Evolutionary conservation across 2,797 vertebrate species (phyloP).

Genomic region (Buphagus erythrorhynchus): DNA sequence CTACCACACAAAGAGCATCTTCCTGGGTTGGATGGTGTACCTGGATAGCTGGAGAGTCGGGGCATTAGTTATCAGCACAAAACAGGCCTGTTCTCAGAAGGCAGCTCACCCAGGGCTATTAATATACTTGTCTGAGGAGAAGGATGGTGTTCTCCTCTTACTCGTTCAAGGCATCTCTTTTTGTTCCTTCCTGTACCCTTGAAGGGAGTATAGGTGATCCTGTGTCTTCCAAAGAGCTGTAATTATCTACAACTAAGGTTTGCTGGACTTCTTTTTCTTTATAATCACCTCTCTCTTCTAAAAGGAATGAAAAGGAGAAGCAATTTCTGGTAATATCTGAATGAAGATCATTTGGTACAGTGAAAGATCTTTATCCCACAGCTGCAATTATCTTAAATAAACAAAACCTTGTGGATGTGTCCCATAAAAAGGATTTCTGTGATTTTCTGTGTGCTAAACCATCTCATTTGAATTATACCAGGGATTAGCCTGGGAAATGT

Average conservation of each 20-base stretch:
- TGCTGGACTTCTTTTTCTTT: neutral
- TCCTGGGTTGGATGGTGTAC: neutral
- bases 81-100: neutral
- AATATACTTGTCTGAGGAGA: neutral
- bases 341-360: neutral
- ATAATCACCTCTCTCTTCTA: neutral
- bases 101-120: neutral
- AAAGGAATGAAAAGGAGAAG: neutral
- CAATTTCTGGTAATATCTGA: neutral
- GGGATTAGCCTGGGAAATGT: slow-evolving; percentile 58
- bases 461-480: slow-evolving; percentile 34
- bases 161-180: neutral
- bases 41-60: neutral
- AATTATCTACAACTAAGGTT: neutral
- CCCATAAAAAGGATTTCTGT: slow-evolving; percentile 22
- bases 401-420: slow-evolving; percentile 29
- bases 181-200: neutral
- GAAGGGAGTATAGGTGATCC: neutral
- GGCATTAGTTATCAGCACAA: neutral
- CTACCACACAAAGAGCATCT: neutral
- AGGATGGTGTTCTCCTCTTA: neutral
- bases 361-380: neutral
- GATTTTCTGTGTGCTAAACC: slow-evolving; percentile 25
- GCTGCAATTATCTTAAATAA: slow-evolving; percentile 57
- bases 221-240: neutral